phyloP scores from a whole-genome alignment of 2,888 invertebrate genomes.

The Leucoptera coffeella region DNA sequence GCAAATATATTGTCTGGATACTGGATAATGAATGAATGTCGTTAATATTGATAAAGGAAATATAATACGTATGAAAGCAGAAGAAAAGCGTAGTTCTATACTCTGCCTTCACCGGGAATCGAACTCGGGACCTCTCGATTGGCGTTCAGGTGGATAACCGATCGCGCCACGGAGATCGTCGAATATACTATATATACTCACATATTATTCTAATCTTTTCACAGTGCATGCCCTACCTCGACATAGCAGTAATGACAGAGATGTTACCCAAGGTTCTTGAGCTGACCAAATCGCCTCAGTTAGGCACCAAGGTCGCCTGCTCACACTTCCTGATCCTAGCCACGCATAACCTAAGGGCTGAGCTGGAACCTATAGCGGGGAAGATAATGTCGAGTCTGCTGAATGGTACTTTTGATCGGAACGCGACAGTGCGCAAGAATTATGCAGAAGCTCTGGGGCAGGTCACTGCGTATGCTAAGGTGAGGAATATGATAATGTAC shows the following conservation, averaged over 20 bases:
- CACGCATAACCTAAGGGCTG: constrained; percentile 45
- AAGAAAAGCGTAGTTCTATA: no score
- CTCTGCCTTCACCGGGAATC: no score
- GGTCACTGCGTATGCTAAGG: constrained; percentile 76
- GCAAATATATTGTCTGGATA: no score
- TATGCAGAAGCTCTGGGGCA: constrained; percentile 82
- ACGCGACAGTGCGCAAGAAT: constrained; percentile 75
- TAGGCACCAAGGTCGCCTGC: constrained; percentile 79
- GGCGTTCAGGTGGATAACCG: no score
- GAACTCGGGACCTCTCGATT: no score
- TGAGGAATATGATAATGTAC: no score
- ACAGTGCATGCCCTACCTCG: constrained; percentile 67
- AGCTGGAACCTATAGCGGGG: constrained; percentile 51
- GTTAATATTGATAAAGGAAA: no score
- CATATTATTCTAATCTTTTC: no score
- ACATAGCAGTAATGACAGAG: constrained; percentile 68
- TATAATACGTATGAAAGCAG: no score
- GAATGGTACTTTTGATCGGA: constrained; percentile 77
- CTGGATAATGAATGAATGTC: no score
- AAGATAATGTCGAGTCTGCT: constrained; percentile 56
- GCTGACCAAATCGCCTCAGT: constrained; percentile 72
- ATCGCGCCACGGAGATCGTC: no score
- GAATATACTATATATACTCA: no score
- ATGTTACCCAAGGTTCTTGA: constrained; percentile 79
- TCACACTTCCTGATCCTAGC: constrained; percentile 73